Evolutionary conservation across 1,140 invertebrate genomes (phyloP).

Genomic region (Steinernema khuongi): DNA sequence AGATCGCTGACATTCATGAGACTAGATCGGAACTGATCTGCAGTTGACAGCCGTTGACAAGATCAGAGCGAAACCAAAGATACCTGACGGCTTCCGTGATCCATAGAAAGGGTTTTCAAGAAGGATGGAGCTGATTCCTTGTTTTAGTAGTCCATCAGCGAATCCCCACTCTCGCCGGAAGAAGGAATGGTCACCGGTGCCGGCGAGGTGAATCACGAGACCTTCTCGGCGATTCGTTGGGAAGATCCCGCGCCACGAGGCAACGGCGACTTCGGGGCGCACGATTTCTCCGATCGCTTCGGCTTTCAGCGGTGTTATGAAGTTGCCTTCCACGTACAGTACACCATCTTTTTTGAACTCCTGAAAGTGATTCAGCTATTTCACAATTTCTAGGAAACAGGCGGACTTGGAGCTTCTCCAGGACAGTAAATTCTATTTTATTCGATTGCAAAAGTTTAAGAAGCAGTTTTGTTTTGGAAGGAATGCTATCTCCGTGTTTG

Average conservation of each 20-base stretch:
- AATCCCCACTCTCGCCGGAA: slow-evolving; percentile 82
- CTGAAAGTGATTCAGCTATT: slow-evolving; percentile 65
- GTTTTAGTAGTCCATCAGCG: slow-evolving; percentile 68
- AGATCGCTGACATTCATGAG: slow-evolving; percentile 92
- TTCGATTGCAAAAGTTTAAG: no score
- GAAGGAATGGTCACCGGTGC: slow-evolving; percentile 95
- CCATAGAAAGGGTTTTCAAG: slow-evolving; percentile 96
- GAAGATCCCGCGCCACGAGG: slow-evolving; percentile 62
- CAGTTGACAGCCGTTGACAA: slow-evolving; percentile 29
- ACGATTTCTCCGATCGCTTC: background rate
- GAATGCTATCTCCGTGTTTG: no score
- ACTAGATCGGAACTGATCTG: slow-evolving; percentile 72
- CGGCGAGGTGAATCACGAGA: slow-evolving; percentile 84
- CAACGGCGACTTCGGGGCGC: slow-evolving; percentile 61
- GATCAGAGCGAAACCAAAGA: slow-evolving; percentile 67
- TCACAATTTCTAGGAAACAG: no score
- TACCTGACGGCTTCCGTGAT: slow-evolving; percentile 79
- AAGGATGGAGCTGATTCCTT: slow-evolving; percentile 83
- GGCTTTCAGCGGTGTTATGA: slow-evolving; percentile 69
- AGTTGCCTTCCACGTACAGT: slow-evolving; percentile 77
- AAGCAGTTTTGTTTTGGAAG: no score
- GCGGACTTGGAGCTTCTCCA: no score
- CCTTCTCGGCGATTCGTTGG: slow-evolving; percentile 24
- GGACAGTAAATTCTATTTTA: no score
- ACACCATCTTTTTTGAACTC: slow-evolving; percentile 73